These are phyloP conservation scores for Tipula helvola DNA, from an alignment of 2,888 invertebrate genomes.

Conservation along the genomic window DNA sequence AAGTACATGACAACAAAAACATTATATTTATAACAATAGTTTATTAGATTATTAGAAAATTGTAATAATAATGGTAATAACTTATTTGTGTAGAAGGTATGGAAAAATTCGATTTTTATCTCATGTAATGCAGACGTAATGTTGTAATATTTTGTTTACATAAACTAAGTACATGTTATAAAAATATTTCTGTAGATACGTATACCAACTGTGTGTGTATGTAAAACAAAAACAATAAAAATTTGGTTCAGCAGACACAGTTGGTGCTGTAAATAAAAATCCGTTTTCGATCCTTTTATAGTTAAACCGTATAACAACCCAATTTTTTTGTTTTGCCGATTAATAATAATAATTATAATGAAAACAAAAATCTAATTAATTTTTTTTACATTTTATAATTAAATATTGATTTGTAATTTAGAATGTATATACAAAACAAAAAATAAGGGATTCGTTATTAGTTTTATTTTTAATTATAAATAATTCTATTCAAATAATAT, in stretches of 20 bases:
- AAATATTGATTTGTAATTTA: neutral
- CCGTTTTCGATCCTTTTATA: neutral
- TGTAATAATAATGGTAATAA: neutral
- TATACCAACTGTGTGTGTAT: neutral
- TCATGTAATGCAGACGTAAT: neutral
- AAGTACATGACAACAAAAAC: neutral
- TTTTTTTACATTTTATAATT: neutral
- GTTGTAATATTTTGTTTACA: neutral
- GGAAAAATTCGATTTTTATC: neutral
- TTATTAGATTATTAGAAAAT: constrained; percentile 4
- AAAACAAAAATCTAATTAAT: neutral
- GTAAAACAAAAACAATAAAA: neutral
- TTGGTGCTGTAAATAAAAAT: neutral
- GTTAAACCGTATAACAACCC: neutral
- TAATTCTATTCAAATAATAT: neutral
- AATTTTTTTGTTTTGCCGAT: neutral
- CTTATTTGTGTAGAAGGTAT: neutral
- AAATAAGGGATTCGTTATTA: neutral
- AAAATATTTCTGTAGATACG: neutral
- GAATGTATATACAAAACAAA: neutral
- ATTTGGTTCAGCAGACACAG: neutral
- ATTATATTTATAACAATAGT: neutral
- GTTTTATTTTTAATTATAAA: neutral
- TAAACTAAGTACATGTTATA: neutral
- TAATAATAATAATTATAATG: neutral